phyloP scores from a whole-genome alignment of 2,888 invertebrate genomes.

The Oxycera nigricornis region DNA sequence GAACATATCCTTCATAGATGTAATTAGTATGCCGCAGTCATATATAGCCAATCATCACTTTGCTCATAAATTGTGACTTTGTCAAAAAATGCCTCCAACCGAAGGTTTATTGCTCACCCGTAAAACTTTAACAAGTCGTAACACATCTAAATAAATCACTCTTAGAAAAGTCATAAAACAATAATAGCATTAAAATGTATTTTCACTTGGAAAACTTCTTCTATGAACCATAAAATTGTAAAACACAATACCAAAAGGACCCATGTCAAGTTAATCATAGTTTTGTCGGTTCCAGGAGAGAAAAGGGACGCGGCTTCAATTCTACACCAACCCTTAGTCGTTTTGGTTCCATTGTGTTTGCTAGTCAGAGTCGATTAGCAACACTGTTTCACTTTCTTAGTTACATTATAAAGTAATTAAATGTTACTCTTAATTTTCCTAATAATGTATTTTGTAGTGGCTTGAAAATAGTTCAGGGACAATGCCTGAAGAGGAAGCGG shows the following conservation, averaged over 20 bases:
- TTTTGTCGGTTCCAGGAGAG: not conserved
- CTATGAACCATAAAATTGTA: conserved; percentile 29
- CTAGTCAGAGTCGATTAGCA: conserved; percentile 20
- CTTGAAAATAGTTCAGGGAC: too few species aligned
- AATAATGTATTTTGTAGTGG: not conserved
- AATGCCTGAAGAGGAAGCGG: too few species aligned
- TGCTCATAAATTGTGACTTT: too few species aligned
- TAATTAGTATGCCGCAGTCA: too few species aligned
- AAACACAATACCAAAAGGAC: conserved; percentile 14
- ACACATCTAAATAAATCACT: conserved; percentile 10
- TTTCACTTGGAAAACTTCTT: not conserved
- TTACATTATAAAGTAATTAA: conserved; percentile 38
- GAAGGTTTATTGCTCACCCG: not conserved
- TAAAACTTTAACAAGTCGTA: not conserved
- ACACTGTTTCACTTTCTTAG: conserved; percentile 14
- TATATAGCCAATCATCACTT: too few species aligned
- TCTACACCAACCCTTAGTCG: not conserved
- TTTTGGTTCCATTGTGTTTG: not conserved
- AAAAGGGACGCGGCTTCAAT: not conserved
- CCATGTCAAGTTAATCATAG: conserved; percentile 27
- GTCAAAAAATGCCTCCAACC: not conserved
- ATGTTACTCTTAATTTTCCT: conserved; percentile 23
- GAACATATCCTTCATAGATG: too few species aligned
- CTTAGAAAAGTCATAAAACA: conserved; percentile 17
- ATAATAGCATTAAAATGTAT: conserved; percentile 22